Conservation (phyloP, 30 jellyfish, hydroid and myxozoan genomes). For the Aurelia sp. region DNA sequence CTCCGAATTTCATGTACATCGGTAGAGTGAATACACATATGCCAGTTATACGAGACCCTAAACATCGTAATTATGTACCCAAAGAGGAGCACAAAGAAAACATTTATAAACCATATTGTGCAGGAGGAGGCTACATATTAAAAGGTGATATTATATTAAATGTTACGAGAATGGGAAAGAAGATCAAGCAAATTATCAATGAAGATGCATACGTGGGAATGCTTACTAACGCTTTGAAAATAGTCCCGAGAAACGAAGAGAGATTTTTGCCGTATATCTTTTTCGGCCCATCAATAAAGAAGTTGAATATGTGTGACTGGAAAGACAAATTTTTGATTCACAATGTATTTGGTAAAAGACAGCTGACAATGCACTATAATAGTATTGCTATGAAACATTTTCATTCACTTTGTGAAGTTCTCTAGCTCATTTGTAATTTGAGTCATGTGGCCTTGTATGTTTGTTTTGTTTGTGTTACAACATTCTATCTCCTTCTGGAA, state of each 20-base stretch:
- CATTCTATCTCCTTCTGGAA: too few relatives aligned
- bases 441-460: not conserved
- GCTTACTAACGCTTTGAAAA: constrained; percentile 80
- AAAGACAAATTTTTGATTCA: constrained; percentile 84
- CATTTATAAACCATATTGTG: constrained; percentile 81
- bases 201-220: constrained; percentile 99
- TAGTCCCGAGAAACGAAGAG: constrained; percentile 82
- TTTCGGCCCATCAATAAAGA: constrained; percentile 66
- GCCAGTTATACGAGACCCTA: constrained; percentile 97
- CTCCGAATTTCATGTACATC: constrained; percentile 60
- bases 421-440: constrained; percentile 3
- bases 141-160: constrained; percentile 71
- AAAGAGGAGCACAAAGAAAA: constrained; percentile 77
- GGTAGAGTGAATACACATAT: constrained; percentile 81
- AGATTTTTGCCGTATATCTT: constrained; percentile 93
- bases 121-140: constrained; percentile 96
- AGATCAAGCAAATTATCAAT: constrained; percentile 82
- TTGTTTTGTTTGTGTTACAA: not conserved
- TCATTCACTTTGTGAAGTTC: constrained; percentile 69
- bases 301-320: constrained; percentile 89
- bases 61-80: constrained; percentile 93
- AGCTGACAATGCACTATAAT: constrained; percentile 89
- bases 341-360: constrained; percentile 80
- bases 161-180: constrained; percentile 68
- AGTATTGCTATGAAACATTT: constrained; percentile 73